Base-by-base conservation (phyloP, 2,797 vertebrate species). In the Sphaeramia orbicularis region DNA sequence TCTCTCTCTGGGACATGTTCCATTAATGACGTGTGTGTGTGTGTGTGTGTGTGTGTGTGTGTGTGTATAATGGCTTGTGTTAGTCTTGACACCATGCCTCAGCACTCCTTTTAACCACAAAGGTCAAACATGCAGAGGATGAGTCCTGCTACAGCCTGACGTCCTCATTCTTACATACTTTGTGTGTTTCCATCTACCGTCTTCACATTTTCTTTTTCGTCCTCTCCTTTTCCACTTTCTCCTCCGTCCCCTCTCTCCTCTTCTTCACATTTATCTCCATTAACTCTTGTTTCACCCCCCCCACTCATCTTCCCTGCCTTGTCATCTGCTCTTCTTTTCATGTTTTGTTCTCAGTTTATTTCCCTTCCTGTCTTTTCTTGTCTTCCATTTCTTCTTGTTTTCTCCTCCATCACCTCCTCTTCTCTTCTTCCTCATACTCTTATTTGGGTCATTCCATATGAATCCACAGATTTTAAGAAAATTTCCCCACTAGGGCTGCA, bases 191-290 rank as follows among this genome's bases (percentile, higher is more conserved):
- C 3, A n/a, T n/a, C n/a, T n/a, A n/a, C n/a, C n/a, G n/a, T n/a
- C n/a, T n/a, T n/a, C n/a, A n/a, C n/a, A n/a, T n/a, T n/a, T n/a
- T n/a, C n/a, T n/a, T n/a, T n/a, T n/a, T n/a, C n/a, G n/a, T n/a
- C n/a, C n/a, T n/a, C n/a, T n/a, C n/a, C 9, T 41, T n/a, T 41
- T 8, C 38, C 41, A 1, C 9, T 3, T 21, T 35, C 24, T 9
- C 14, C 27, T 5, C 6, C 36, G 56, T 44, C 13, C 52, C 59
- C 53, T 24, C 16, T 30, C 36, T 5, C 13, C 21, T 64, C 50
- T 37, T 51, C 41, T 60, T 42, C 40, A 32, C 67, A 77, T 82
- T 76, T 65, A 62, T 84, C 76, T 74, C 51, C 65, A 78, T 76
- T 72, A 79, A 37, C 75, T 70, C 53, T 53, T 47, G 59, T 61